Base-by-base conservation (phyloP, 2,888 invertebrate genomes). In the Mayetiola destructor region DNA sequence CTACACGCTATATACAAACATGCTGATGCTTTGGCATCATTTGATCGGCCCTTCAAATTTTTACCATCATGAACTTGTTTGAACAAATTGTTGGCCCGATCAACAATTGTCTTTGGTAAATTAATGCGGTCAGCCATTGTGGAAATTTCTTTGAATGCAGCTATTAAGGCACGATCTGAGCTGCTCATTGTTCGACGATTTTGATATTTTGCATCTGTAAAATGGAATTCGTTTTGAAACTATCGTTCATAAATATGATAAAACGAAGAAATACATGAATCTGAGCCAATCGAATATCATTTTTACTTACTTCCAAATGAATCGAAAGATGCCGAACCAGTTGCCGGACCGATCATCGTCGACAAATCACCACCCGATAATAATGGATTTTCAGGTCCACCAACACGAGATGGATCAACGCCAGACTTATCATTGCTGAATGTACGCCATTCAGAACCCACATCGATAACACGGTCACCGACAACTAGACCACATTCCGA, bases 371-470 rank as follows among this genome's bases (percentile, higher is more conserved):
- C 89, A 1, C 97, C 95, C 65, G 89, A 90, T 1, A 99, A 76
- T 3, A 99, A 75, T 0, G 94, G 92, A 75, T 99, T 99, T 76
- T 99, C 99, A 0, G 97, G 93, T 0, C 96, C 96, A 77, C 99
- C 99, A 61, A 99, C 99, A 87, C 99, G 95, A 74, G 95, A 95
- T 4, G 97, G 96, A 73, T 99, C 99, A 0, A 90, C 91, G 9
- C 92, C 89, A 57, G 87, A 85, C 68, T 95, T 96, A 69, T 99
- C 99, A 71, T 97, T 99, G 67, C 94, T 95, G 73, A 99, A 99
- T 59, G 97, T 99, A 70, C 99, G 81, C 99, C 99, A 99, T 74
- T 99, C 99, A 3, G 97, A 96, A 35, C 99, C 96, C n/a, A 99
- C 99, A 74, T 99, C 99, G 62, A 99, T 95, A 1, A 99, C 94